Evolutionary conservation across 2,797 vertebrate species (phyloP).

Genomic region (Smutsia gigantea): DNA sequence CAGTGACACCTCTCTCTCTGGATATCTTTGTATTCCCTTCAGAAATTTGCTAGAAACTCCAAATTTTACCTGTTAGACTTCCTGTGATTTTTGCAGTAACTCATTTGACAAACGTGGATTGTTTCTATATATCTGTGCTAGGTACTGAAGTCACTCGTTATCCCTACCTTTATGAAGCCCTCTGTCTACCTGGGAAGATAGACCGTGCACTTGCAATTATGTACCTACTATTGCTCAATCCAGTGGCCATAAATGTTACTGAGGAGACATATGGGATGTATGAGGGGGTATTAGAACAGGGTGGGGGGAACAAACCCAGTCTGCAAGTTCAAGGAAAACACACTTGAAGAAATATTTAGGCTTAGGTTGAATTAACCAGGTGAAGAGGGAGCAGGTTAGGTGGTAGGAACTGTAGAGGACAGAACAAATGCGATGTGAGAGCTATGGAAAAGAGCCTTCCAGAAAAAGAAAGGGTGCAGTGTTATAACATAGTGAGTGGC

Average conservation of each 20-base stretch:
- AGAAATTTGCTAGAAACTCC: slow-evolving; percentile 39
- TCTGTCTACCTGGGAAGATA: not conserved
- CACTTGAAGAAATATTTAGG: not conserved
- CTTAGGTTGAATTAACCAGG: not conserved
- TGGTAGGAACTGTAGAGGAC: not conserved
- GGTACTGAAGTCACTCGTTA: not conserved
- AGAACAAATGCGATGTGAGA: not conserved
- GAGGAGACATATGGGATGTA: not conserved
- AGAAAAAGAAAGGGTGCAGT: not conserved
- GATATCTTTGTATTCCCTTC: not conserved
- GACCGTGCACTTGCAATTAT: not conserved
- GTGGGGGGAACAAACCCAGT: no score
- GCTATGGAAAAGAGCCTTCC: not conserved
- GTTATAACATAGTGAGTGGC: not conserved
- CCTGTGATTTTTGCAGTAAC: not conserved
- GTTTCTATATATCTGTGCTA: not conserved
- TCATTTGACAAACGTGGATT: not conserved
- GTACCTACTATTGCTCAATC: not conserved
- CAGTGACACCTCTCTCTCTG: not conserved
- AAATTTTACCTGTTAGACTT: not conserved
- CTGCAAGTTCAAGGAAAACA: not conserved
- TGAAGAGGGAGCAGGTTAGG: not conserved
- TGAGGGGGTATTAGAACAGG: not conserved
- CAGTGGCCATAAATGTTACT: not conserved
- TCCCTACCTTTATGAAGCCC: not conserved